Percentiles rank a stretch among this genome's conserved stretches.
Evolutionary conservation across 1,140 invertebrate genomes (phyloP).

Genomic region (Lanistes nyassanus): DNA sequence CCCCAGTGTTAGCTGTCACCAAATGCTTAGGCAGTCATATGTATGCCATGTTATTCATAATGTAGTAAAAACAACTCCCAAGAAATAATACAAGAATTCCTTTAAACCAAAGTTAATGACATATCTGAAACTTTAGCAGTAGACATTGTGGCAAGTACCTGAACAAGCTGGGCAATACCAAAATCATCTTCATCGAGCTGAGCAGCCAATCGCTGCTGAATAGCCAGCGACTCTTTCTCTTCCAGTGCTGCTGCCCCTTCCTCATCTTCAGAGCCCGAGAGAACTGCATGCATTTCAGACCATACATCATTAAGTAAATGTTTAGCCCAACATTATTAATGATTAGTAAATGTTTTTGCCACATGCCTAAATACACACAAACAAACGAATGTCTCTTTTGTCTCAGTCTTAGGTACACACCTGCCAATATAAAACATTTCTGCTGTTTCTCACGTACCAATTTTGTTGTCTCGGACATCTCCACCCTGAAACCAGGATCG

Average conservation of each 20-base stretch:
- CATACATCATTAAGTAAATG: not conserved
- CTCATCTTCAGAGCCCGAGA: slow-evolving; percentile 68
- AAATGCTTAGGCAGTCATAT: no score
- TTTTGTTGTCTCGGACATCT: slow-evolving; percentile 87
- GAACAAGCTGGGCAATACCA: slow-evolving; percentile 68
- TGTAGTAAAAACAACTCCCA: no score
- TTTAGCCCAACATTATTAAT: not conserved
- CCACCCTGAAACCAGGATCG: slow-evolving; percentile 83
- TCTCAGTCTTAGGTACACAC: not conserved
- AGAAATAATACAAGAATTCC: no score
- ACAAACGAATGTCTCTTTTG: not conserved
- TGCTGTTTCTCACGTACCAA: slow-evolving; percentile 66
- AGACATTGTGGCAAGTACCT: no score
- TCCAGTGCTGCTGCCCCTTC: slow-evolving; percentile 79
- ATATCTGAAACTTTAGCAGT: no score
- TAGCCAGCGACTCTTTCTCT: slow-evolving; percentile 84
- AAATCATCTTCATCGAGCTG: slow-evolving; percentile 86
- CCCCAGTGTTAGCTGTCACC: no score
- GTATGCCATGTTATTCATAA: no score
- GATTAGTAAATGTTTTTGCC: not conserved
- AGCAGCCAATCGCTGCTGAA: slow-evolving; percentile 81
- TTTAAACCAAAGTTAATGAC: no score
- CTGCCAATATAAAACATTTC: no score
- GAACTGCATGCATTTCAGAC: not conserved
- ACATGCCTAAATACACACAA: no score